A percentile compares a stretch with the other conserved stretches of the same genome.
Evolutionary conservation across 2,888 invertebrate genomes (phyloP).

Genomic region (Norana najaformis): DNA sequence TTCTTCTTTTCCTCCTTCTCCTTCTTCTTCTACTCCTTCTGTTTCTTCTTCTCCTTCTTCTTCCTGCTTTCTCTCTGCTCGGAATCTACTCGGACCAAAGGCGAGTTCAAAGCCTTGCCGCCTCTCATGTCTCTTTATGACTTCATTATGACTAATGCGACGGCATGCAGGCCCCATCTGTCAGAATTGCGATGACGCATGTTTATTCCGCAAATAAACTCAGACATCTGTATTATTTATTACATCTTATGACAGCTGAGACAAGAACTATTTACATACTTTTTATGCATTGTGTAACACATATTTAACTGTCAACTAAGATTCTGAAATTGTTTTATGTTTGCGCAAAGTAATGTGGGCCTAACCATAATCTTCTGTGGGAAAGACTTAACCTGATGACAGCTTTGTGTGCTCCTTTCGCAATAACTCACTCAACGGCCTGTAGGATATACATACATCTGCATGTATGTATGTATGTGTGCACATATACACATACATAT

Average conservation of each 20-base stretch:
- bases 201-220: not conserved
- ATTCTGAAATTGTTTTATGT: not conserved
- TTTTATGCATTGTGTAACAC: not conserved
- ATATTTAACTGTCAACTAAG: not conserved
- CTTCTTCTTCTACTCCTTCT: too few species aligned
- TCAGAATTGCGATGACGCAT: not conserved
- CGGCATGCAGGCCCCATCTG: not conserved
- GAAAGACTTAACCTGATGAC: not conserved
- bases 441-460: too few species aligned
- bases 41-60: not conserved
- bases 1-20: too few species aligned
- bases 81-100: not conserved
- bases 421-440: not conserved
- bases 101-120: not conserved
- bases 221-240: not conserved
- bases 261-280: not conserved
- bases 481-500: too few species aligned
- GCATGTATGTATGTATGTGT: too few species aligned
- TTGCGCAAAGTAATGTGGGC: not conserved
- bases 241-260: not conserved
- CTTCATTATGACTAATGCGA: not conserved
- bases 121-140: not conserved
- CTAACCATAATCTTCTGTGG: not conserved
- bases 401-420: not conserved
- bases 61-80: not conserved